Evolutionary conservation across 1,140 invertebrate species (phyloP).

Genomic region (Drosophila burlai): DNA sequence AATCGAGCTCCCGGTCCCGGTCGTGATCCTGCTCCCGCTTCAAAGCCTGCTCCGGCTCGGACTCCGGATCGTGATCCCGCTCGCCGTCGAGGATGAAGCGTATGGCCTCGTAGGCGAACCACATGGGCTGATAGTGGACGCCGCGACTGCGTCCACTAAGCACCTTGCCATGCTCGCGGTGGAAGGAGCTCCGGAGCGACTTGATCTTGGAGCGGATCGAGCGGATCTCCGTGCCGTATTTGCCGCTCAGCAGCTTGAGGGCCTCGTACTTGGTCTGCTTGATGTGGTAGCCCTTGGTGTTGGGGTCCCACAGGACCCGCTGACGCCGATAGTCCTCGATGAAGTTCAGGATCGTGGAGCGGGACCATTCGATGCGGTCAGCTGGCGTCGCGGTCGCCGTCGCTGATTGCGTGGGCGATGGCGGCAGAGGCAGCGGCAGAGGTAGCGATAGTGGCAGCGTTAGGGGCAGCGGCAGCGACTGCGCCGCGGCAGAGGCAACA

Average conservation of each 20-base stretch:
- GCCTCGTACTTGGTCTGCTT: constrained; percentile 84
- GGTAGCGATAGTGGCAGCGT: constrained; percentile 17
- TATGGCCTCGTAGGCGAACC: constrained; percentile 84
- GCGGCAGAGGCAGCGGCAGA: constrained; percentile 30
- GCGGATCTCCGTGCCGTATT: constrained; percentile 81
- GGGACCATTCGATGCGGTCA: constrained; percentile 82
- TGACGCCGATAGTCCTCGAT: constrained; percentile 81
- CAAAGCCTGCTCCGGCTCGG: constrained; percentile 10
- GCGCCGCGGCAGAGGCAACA: constrained; percentile 41
- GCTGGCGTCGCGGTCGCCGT: constrained; percentile 35
- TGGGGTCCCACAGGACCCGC: constrained; percentile 82
- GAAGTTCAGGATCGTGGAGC: constrained; percentile 77
- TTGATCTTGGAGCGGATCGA: constrained; percentile 83
- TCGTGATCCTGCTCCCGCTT: constrained; percentile 22
- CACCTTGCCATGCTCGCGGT: constrained; percentile 82
- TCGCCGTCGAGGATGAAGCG: constrained; percentile 81
- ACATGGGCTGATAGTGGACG: constrained; percentile 82
- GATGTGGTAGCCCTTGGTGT: constrained; percentile 83
- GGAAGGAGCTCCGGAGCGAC: constrained; percentile 80
- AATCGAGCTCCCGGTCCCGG: constrained; percentile 10
- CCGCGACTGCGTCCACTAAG: constrained; percentile 74
- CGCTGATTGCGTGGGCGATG: constrained; percentile 31
- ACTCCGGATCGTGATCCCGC: constrained; percentile 50
- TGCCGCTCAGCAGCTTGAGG: constrained; percentile 72
- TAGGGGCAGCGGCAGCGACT: constrained; percentile 30